phyloP scores from a whole-genome alignment of 2,888 invertebrate genomes.

The Orthosia gothica region DNA sequence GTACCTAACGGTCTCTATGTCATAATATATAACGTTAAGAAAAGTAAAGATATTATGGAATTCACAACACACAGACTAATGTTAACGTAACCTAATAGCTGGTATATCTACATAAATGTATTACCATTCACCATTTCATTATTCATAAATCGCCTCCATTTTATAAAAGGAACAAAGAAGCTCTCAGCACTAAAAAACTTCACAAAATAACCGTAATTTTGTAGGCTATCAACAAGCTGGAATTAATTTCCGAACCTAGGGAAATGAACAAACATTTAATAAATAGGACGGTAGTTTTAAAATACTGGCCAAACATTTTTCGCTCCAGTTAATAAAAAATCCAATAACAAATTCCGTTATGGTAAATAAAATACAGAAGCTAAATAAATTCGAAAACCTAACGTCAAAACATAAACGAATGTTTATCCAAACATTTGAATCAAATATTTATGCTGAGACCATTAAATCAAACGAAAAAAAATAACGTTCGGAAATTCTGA shows the following conservation, averaged over 20 bases:
- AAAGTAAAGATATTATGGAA: neutral
- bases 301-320: slow-evolving; percentile 25
- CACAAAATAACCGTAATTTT: slow-evolving; percentile 14
- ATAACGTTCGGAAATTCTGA: slow-evolving; percentile 35
- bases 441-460: slow-evolving; percentile 41
- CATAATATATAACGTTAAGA: slow-evolving; percentile 1
- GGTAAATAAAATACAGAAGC: slow-evolving; percentile 21
- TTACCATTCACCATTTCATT: slow-evolving; percentile 4
- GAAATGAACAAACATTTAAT: slow-evolving; percentile 25
- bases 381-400: slow-evolving; percentile 32
- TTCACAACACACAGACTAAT: neutral
- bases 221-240: slow-evolving; percentile 4
- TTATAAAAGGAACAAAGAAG: neutral
- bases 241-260: slow-evolving; percentile 27
- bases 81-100: neutral
- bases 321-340: slow-evolving; percentile 20
- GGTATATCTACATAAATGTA: neutral
- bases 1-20: neutral
- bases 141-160: slow-evolving; percentile 24
- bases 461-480: slow-evolving; percentile 47
- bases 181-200: slow-evolving; percentile 6
- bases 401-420: slow-evolving; percentile 35
- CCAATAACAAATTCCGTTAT: slow-evolving; percentile 4
- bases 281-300: slow-evolving; percentile 24
- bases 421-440: slow-evolving; percentile 41